Evolutionary conservation across 2,888 invertebrate genomes (phyloP).

Genomic region (Thysanoteuthis rhombus): DNA sequence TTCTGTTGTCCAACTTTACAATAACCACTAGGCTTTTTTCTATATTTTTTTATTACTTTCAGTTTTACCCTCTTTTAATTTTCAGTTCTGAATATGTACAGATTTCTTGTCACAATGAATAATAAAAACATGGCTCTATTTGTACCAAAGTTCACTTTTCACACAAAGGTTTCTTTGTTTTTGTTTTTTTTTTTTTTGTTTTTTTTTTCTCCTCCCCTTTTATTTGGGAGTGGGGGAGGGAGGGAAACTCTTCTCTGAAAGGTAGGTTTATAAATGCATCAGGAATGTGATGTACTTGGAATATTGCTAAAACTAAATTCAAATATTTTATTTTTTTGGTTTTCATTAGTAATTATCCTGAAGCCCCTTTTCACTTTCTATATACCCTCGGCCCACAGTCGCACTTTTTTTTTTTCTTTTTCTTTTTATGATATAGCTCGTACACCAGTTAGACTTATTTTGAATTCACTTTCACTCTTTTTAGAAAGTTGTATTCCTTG

Average conservation of each 20-base stretch:
- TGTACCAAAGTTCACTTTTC: constrained; percentile 24
- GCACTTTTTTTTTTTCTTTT: background rate
- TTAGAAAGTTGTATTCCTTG: background rate
- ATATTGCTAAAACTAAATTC: background rate
- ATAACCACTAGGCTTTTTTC: background rate
- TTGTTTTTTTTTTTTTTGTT: background rate
- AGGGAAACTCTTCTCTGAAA: background rate
- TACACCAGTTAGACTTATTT: background rate
- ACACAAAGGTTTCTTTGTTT: background rate
- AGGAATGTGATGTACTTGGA: background rate
- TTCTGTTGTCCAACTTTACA: background rate
- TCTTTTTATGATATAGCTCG: background rate
- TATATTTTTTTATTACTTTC: too few species aligned
- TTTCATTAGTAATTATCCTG: background rate
- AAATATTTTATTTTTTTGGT: background rate
- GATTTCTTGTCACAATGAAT: constrained; percentile 1
- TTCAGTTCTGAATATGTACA: constrained; percentile 24
- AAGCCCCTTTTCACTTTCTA: background rate
- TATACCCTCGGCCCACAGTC: background rate
- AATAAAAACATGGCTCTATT: constrained; percentile 23
- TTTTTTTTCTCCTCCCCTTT: background rate
- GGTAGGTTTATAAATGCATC: background rate
- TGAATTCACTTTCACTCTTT: background rate
- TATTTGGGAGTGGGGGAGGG: background rate
- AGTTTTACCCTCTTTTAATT: background rate